Evolutionary conservation across 2,797 vertebrate species (phyloP), one percentile per base, ranked within the genome.

Genomic region (Sciurus vulgaris): DNA sequence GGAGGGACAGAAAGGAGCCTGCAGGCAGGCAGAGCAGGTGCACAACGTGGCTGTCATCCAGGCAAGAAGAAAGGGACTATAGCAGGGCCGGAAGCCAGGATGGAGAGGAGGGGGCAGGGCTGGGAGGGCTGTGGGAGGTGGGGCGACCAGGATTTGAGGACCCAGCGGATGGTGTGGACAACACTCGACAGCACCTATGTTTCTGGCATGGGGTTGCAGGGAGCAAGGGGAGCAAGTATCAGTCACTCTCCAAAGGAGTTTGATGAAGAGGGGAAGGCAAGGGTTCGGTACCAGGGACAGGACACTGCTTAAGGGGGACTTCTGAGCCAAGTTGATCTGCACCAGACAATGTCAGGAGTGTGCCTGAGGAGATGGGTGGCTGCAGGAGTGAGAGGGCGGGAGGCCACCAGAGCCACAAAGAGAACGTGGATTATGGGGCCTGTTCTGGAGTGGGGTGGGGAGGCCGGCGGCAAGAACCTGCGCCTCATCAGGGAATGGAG

Each of bases 81-180:
- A 33, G 18, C 41, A 54, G 15, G n/a, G 11, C 51, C 6, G 70
- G 41, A 73, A 47, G 7, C 1, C 0, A 9, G 28, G 15, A 0
- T 1, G 24, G 33, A 63, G 38, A 30, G 4, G 14, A 13, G n/a
- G 26, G 11, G 0, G 1, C 5, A 5, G 26, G 26, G 30, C n/a
- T 44, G 9, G 5, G 22, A 49, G 3, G 22, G 1, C 0, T 38
- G 41, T 35, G 41, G 22, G 72, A 74, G 49, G 18, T 4, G 12
- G 41, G 18, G 2, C 26, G 28, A 4, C 0, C 13, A 8, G 4
- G 24, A n/a, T 1, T 13, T n/a, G 70, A 82, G 47, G 51, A 7
- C 22, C 1, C 7, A 26, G 35, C 17, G 7, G 51, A 30, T 47
- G 18, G 20, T 44, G 12, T 7, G 38, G 61, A 67, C 33, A 4